phyloP scores from a whole-genome alignment of 2,888 invertebrate genomes.

The Sarcophaga subvicina region DNA sequence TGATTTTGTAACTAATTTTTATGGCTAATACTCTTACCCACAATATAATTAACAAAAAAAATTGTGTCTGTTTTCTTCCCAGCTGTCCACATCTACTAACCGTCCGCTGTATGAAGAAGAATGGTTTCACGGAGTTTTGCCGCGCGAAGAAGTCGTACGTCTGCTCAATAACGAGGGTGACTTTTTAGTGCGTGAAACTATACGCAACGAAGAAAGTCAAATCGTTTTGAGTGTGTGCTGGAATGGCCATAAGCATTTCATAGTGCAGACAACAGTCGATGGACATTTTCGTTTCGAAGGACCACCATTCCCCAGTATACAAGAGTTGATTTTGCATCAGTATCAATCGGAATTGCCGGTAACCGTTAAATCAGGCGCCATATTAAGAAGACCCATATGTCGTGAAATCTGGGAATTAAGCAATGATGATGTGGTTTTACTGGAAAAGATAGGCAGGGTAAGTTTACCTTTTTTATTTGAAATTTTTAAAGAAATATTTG shows the following conservation, averaged over 20 bases:
- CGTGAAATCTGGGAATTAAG: slow-evolving; percentile 97
- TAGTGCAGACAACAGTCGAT: slow-evolving; percentile 96
- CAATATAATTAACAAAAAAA: background rate
- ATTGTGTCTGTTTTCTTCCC: slow-evolving; percentile 15
- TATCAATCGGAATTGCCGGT: slow-evolving; percentile 93
- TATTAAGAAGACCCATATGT: slow-evolving; percentile 92
- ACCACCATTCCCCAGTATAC: slow-evolving; percentile 95
- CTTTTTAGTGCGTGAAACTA: slow-evolving; percentile 96
- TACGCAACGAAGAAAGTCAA: slow-evolving; percentile 94
- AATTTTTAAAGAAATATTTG: no score
- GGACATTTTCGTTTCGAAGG: slow-evolving; percentile 97
- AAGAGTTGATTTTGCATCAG: slow-evolving; percentile 95
- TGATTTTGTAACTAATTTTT: slow-evolving; percentile 34
- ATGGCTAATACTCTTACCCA: background rate
- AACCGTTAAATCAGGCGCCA: slow-evolving; percentile 95
- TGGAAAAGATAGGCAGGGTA: slow-evolving; percentile 97
- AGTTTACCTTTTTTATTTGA: slow-evolving; percentile 75
- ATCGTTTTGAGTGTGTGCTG: slow-evolving; percentile 97
- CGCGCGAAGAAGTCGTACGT: slow-evolving; percentile 96
- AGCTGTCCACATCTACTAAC: slow-evolving; percentile 83
- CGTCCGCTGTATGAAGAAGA: slow-evolving; percentile 93
- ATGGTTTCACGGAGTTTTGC: slow-evolving; percentile 98
- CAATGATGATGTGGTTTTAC: slow-evolving; percentile 95
- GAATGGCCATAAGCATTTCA: slow-evolving; percentile 98
- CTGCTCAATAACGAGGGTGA: slow-evolving; percentile 96